Evolutionary conservation across 2,888 invertebrate genomes (phyloP).

Genomic region (Allacma fusca): DNA sequence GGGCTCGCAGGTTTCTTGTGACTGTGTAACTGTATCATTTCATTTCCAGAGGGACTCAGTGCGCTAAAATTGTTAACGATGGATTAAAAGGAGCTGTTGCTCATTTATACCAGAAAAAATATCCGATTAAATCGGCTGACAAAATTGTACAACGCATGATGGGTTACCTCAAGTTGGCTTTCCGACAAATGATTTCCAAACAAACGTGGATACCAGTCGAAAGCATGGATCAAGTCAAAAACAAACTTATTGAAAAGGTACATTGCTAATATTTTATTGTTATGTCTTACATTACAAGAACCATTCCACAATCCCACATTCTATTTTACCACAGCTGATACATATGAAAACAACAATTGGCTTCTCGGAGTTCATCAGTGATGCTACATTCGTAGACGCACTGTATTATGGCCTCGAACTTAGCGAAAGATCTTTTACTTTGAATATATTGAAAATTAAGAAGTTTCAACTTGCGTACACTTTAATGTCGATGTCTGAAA

Average conservation of each 20-base stretch:
- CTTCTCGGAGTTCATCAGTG: slow-evolving; percentile 68
- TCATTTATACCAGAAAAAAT: slow-evolving; percentile 67
- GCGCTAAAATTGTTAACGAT: slow-evolving; percentile 68
- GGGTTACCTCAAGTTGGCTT: slow-evolving; percentile 66
- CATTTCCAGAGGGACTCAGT: slow-evolving; percentile 67
- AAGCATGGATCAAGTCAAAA: slow-evolving; percentile 67
- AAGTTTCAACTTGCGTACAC: slow-evolving; percentile 61
- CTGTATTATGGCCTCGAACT: slow-evolving; percentile 66
- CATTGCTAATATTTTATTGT: too few relatives aligned
- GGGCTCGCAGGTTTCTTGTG: too few relatives aligned
- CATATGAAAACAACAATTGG: slow-evolving; percentile 69
- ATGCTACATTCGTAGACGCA: slow-evolving; percentile 66
- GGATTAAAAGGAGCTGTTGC: slow-evolving; percentile 70
- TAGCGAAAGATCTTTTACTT: slow-evolving; percentile 62
- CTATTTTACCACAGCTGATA: too few relatives aligned
- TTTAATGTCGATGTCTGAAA: slow-evolving; percentile 68
- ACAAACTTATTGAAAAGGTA: slow-evolving; percentile 67
- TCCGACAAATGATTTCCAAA: slow-evolving; percentile 66
- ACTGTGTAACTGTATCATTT: too few relatives aligned
- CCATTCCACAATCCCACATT: too few relatives aligned
- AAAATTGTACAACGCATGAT: slow-evolving; percentile 67
- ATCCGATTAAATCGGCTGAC: slow-evolving; percentile 68
- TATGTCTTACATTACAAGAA: too few relatives aligned
- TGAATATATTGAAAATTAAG: slow-evolving; percentile 63
- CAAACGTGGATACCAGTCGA: slow-evolving; percentile 68